These are phyloP conservation scores for Beris chalybata DNA, from an alignment of 2,888 invertebrate species.

Conservation along the genomic window DNA sequence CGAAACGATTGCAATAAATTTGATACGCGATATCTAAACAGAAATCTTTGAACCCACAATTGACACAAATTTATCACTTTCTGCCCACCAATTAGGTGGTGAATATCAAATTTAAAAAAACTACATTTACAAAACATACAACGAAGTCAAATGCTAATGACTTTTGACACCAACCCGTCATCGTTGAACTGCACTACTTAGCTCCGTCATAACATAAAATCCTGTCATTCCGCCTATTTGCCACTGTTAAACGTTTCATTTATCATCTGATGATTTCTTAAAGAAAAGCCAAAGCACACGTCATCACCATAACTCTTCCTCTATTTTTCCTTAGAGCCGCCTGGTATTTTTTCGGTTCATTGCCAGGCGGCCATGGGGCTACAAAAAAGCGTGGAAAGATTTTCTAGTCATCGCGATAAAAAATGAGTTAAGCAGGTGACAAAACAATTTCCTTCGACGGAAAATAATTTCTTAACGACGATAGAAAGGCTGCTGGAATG, in stretches of 20 bases:
- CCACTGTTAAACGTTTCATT: slow-evolving; percentile 33
- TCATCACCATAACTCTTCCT: slow-evolving; percentile 25
- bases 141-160: slow-evolving; percentile 33
- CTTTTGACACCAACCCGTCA: slow-evolving; percentile 36
- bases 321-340: not conserved
- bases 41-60: not conserved
- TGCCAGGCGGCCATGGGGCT: too few species aligned
- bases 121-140: not conserved
- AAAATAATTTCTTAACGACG: slow-evolving; percentile 29
- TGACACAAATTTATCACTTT: slow-evolving; percentile 5
- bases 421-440: slow-evolving; percentile 39
- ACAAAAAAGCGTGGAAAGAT: slow-evolving; percentile 7
- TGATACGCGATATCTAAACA: slow-evolving; percentile 11
- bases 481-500: slow-evolving; percentile 23
- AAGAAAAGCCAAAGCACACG: slow-evolving; percentile 19
- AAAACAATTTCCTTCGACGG: slow-evolving; percentile 37
- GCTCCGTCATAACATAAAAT: slow-evolving; percentile 34
- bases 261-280: slow-evolving; percentile 27
- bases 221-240: slow-evolving; percentile 35
- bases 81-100: not conserved
- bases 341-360: not conserved
- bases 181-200: slow-evolving; percentile 28
- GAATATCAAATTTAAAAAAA: slow-evolving; percentile 1
- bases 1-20: slow-evolving; percentile 14
- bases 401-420: slow-evolving; percentile 33